Conservation (phyloP, 2,797 vertebrate species). For the Tympanoctomys barrerae region DNA sequence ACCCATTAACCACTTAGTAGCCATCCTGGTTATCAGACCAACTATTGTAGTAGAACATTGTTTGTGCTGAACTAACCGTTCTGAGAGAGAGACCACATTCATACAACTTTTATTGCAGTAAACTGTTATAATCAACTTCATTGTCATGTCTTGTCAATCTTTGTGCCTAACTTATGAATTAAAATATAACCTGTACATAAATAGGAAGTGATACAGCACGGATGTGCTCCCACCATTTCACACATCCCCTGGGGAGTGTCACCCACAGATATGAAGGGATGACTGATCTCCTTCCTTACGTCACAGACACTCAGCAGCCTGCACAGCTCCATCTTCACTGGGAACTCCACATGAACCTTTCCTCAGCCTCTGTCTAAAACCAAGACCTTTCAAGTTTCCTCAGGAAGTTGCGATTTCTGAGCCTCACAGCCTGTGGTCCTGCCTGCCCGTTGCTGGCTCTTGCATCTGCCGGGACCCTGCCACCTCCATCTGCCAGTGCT, state of each 20-base stretch:
- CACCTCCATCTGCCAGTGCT: not conserved
- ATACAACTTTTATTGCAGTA: no score
- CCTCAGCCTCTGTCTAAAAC: not conserved
- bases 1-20: no score
- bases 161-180: not conserved
- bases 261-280: not conserved
- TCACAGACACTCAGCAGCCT: not conserved
- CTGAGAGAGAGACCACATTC: not conserved
- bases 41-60: not conserved
- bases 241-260: not conserved
- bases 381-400: not conserved
- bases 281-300: not conserved
- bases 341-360: not conserved
- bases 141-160: not conserved
- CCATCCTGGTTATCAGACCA: not conserved
- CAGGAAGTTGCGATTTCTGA: not conserved
- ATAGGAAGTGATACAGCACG: no score
- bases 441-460: not conserved
- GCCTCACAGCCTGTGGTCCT: not conserved
- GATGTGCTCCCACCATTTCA: not conserved
- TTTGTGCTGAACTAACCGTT: not conserved
- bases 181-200: not conserved
- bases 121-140: no score
- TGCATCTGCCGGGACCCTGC: not conserved
- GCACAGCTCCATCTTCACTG: fast-evolving